Evolutionary conservation across 1,140 invertebrate species (phyloP), one percentile per base, ranked within the genome.

Genomic region (Chelonus insularis): DNA sequence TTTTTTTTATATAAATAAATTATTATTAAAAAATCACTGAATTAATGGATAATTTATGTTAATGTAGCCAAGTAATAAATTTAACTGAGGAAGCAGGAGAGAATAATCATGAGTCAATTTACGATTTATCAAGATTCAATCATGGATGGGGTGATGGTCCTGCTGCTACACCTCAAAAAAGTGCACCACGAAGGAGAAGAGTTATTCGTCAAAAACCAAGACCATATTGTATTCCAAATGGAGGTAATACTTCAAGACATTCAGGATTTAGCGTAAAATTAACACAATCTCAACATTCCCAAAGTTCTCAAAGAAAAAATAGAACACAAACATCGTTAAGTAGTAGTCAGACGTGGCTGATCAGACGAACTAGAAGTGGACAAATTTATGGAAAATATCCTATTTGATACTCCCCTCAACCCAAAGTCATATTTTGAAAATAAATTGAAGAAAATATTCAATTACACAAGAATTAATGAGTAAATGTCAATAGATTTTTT

Each of bases 341-440:
- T 18, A 59, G 25, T 59, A 58, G 6, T 21, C 11, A 56, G 29
- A 11, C 14, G 2, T 78, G 73, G 74, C 20, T 78, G n/a, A 50
- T 76, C 32, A 67, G 76, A 7, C 70, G 67, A 48, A 78, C 76
- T 0, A 67, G 76, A 25, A 78, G 76, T 61, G 76, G 76, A 5
- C 71, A 73, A 5, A 41, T 78, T 7, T 77, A 77, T 41, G 75
- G 75, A 39, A 77, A 75, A 65, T 77, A 76, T 63, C 68, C 68
- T 0, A 51, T 70, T 11, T 71, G 70, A 36, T 34, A 4, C 5
- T 1, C 1, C 12, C 0, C 5, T 12, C n/a, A 39, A 39, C 8
- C 5, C 11, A 12, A n/a, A 39, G 6, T n/a, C 6, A 39, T 12
- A 39, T 39, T 39, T n/a, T n/a, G n/a, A n/a, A n/a, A n/a, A n/a